phyloP scores from a whole-genome alignment of 2,113 vertebrate genomes.

The Callaeas wilsoni region DNA sequence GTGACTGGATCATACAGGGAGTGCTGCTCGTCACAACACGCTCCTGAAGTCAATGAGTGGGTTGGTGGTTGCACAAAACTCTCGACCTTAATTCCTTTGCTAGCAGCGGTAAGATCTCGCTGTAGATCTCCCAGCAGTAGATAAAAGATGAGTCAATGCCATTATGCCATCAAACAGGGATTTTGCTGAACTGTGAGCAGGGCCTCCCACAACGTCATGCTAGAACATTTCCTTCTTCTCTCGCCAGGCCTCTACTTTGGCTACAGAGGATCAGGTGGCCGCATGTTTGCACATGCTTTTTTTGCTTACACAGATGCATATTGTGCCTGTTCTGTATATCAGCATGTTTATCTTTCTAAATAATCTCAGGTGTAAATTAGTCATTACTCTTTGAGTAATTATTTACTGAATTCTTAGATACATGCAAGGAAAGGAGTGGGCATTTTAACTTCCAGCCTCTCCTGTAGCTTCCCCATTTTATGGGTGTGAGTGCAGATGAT shows the following conservation, averaged over 20 bases:
- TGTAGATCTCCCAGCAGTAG: not conserved
- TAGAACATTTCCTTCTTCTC: constrained; percentile 45
- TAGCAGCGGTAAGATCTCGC: not conserved
- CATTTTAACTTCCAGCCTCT: not conserved
- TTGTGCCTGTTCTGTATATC: not conserved
- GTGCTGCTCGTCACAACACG: not conserved
- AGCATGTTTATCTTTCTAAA: not conserved
- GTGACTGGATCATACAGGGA: not conserved
- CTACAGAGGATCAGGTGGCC: not conserved
- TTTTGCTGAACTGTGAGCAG: constrained; percentile 51
- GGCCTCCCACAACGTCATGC: constrained; percentile 44
- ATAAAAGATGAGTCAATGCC: constrained; percentile 48
- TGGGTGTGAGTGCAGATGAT: not conserved
- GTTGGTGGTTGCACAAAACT: constrained; percentile 25
- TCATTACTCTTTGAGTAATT: not conserved
- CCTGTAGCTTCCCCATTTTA: not conserved
- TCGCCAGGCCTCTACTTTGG: constrained; percentile 18
- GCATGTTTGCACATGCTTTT: not conserved
- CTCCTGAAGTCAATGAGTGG: not conserved
- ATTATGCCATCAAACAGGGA: constrained; percentile 39
- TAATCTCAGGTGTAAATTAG: not conserved
- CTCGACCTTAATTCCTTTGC: constrained; percentile 16
- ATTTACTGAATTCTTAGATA: not conserved
- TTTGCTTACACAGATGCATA: constrained; percentile 2
- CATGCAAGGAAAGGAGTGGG: not conserved